Conservation (phyloP, 2,888 invertebrate species). For the Mantis religiosa region DNA sequence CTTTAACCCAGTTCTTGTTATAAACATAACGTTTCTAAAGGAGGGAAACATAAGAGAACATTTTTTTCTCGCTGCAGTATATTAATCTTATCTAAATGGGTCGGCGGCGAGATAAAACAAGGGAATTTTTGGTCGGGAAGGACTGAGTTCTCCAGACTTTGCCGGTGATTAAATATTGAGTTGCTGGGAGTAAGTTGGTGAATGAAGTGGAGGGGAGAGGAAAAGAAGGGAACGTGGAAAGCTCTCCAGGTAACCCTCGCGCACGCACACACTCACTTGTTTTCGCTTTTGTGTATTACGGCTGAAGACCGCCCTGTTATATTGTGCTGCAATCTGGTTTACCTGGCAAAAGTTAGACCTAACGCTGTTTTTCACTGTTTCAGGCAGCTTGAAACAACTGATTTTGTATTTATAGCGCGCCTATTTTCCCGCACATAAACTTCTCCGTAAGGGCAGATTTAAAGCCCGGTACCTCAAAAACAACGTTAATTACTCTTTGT, state of each 20-base stretch:
- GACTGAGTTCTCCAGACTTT: not conserved
- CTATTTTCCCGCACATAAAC: not conserved
- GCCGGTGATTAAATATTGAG: not conserved
- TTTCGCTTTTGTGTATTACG: not conserved
- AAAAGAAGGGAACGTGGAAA: not conserved
- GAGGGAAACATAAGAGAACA: not conserved
- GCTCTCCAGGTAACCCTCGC: not conserved
- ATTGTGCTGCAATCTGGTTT: not conserved
- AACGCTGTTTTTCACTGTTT: not conserved
- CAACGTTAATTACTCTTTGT: too few species aligned
- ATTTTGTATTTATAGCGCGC: not conserved
- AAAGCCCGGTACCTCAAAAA: too few species aligned
- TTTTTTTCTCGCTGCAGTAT: not conserved
- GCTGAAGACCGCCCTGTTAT: not conserved
- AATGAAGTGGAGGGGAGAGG: not conserved
- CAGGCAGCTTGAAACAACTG: not conserved
- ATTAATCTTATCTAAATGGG: not conserved
- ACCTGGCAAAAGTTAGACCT: not conserved
- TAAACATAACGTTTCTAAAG: too few species aligned
- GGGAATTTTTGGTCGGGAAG: not conserved
- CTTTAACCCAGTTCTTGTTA: too few species aligned
- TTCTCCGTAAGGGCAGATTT: too few species aligned
- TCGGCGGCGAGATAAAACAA: not conserved
- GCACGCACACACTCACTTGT: not conserved
- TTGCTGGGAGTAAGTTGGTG: not conserved